Conservation (phyloP, 1,140 invertebrate species). For the Gryon sp. region DNA sequence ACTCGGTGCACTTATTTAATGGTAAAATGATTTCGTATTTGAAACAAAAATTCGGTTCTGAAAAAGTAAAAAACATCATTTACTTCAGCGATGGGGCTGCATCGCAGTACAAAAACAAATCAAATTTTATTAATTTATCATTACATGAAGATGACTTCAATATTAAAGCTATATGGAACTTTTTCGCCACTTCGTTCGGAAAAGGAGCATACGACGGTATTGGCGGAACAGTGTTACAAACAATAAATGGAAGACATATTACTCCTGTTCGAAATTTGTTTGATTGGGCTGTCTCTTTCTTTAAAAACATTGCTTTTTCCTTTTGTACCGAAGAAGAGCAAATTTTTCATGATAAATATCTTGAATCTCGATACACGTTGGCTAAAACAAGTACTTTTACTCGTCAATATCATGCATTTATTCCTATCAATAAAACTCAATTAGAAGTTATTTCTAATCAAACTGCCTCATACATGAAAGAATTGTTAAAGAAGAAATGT, state of each 20-base stretch:
- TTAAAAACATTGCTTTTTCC: slow-evolving; percentile 9
- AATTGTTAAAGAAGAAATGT: no score
- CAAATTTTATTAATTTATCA: slow-evolving; percentile 22
- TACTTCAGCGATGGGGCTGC: slow-evolving; percentile 26
- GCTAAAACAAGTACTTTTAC: no score
- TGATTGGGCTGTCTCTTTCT: slow-evolving; percentile 1
- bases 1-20: slow-evolving; percentile 2
- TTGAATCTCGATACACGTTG: no score
- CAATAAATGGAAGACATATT: background rate
- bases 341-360: no score
- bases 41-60: slow-evolving; percentile 5
- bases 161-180: slow-evolving; percentile 58
- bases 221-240: slow-evolving; percentile 39
- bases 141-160: slow-evolving; percentile 1
- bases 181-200: slow-evolving; percentile 68
- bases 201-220: slow-evolving; percentile 59
- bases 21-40: slow-evolving; percentile 8
- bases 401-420: slow-evolving; percentile 4
- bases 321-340: slow-evolving; percentile 1
- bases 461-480: no score
- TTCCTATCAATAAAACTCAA: background rate
- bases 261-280: no score
- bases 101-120: slow-evolving; percentile 32
- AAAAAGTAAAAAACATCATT: slow-evolving; percentile 13
- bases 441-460: no score